Evolutionary conservation across 2,888 invertebrate species (phyloP).

Genomic region (Heliconius ismenius): DNA sequence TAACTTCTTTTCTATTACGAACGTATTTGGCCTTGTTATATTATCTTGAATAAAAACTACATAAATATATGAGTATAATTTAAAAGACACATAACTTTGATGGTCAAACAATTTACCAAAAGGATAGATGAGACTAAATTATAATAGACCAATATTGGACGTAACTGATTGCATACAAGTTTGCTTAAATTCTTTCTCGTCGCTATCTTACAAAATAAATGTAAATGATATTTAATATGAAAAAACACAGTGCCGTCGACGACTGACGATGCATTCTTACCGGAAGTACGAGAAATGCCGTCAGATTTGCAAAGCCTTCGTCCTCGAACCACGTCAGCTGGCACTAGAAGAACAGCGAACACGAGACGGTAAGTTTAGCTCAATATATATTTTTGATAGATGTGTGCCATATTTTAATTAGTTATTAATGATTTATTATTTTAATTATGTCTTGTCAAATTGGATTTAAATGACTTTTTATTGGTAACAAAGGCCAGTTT

Average conservation of each 20-base stretch:
- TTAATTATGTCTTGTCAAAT: not conserved
- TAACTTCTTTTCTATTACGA: no score
- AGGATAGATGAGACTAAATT: no score
- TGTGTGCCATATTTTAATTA: slow-evolving; percentile 8
- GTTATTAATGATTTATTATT: not conserved
- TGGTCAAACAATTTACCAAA: no score
- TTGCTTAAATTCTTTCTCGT: not conserved
- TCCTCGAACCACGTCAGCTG: slow-evolving; percentile 71
- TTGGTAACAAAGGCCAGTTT: not conserved
- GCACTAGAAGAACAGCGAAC: slow-evolving; percentile 75
- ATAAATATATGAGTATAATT: no score
- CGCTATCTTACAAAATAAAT: not conserved
- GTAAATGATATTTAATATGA: not conserved
- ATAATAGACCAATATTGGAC: no score
- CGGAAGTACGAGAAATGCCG: slow-evolving; percentile 68
- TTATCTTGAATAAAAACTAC: no score
- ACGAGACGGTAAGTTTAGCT: slow-evolving; percentile 64
- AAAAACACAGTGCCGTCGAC: slow-evolving; percentile 61
- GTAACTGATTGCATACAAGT: no score
- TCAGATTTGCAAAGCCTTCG: slow-evolving; percentile 64
- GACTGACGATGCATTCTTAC: slow-evolving; percentile 73
- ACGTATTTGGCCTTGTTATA: no score
- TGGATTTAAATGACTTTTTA: not conserved
- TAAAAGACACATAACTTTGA: no score
- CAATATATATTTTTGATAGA: slow-evolving; percentile 2